These are phyloP conservation scores for Amazona vittata DNA, from an alignment of 2,113 vertebrate species.

Conservation along the genomic window DNA sequence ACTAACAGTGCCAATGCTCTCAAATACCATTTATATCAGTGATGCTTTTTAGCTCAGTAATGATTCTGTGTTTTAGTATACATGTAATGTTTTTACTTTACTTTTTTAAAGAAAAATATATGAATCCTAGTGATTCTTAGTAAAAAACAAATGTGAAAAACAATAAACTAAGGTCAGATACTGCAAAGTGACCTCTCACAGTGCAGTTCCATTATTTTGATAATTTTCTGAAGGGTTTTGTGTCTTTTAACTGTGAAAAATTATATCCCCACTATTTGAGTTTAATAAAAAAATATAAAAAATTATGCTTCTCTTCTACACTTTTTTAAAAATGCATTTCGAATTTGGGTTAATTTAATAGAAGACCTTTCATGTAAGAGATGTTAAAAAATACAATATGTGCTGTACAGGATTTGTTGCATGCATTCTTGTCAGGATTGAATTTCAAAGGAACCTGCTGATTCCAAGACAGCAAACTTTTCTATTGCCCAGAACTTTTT, in stretches of 20 bases:
- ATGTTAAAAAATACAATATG: not conserved
- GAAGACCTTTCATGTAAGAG: not conserved
- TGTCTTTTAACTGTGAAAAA: not conserved
- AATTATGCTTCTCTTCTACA: not conserved
- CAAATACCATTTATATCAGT: not conserved
- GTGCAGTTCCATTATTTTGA: not conserved
- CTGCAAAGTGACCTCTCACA: not conserved
- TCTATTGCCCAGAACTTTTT: constrained; percentile 11
- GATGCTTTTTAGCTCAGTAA: not conserved
- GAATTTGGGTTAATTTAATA: not conserved
- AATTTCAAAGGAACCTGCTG: not conserved
- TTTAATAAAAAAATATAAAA: not conserved
- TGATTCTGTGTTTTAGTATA: not conserved
- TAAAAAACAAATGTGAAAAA: not conserved
- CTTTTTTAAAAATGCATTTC: not conserved
- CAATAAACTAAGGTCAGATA: not conserved
- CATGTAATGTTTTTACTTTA: not conserved
- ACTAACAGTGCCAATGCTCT: not conserved
- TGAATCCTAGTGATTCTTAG: not conserved
- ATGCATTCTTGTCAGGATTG: not conserved
- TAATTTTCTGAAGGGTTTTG: not conserved
- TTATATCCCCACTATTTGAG: not conserved
- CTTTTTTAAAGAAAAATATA: not conserved
- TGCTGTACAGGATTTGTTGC: not conserved
- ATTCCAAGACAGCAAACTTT: not conserved